These are phyloP conservation scores for Ceyx erithaca DNA, from an alignment of 2,797 vertebrate genomes.

Conservation along the genomic window DNA sequence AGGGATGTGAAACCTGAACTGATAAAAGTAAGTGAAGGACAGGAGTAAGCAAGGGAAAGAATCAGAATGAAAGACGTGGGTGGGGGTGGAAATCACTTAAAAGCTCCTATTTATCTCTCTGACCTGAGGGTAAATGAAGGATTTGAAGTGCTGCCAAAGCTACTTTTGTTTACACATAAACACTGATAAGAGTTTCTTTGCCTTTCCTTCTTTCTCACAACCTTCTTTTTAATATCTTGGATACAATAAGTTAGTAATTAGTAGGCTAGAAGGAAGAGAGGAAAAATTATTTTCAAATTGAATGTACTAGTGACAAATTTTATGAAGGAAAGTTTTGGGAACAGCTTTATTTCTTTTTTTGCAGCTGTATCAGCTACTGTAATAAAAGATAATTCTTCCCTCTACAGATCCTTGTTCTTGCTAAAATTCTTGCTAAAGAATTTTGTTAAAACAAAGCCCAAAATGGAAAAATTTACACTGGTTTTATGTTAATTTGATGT, in stretches of 20 bases:
- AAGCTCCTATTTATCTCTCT: slow-evolving; percentile 3
- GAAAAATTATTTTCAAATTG: background rate
- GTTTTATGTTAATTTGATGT: background rate
- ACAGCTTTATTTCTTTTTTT: background rate
- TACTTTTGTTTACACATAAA: slow-evolving; percentile 25
- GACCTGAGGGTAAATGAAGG: slow-evolving; percentile 21
- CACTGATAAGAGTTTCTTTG: background rate
- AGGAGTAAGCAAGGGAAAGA: background rate
- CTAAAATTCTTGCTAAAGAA: background rate
- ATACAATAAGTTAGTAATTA: background rate
- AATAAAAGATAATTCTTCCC: background rate
- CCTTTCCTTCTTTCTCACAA: background rate
- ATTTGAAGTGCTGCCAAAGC: slow-evolving; percentile 38
- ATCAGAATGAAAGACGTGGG: background rate
- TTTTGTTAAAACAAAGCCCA: background rate
- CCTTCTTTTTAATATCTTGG: background rate
- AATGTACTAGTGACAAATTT: background rate
- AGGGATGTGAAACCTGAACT: background rate
- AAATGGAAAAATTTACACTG: background rate
- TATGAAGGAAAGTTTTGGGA: background rate
- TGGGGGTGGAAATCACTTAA: background rate
- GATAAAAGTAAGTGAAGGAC: background rate
- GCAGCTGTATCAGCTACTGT: background rate
- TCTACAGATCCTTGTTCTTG: background rate
- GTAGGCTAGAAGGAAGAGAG: background rate